Percentiles rank a stretch among this genome's conserved stretches.
Conservation (phyloP, 23 tunicate species). For the Aplidium turbinatum region DNA sequence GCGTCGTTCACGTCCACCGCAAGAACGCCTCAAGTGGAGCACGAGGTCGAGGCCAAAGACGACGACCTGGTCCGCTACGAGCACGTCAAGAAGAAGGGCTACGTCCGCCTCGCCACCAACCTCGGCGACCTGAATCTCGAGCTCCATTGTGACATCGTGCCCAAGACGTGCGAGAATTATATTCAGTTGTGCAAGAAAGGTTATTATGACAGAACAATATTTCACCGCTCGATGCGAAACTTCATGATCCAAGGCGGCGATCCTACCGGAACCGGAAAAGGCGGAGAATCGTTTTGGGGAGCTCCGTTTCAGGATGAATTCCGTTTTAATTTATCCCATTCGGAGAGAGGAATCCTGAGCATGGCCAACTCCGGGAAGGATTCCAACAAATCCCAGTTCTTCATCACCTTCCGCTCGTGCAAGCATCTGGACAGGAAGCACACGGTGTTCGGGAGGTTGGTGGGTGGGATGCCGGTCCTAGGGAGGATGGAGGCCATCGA, state of each 20-base stretch:
- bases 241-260: constrained; percentile 99
- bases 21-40: constrained; percentile 50
- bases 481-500: constrained; percentile 64
- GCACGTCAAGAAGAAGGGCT: constrained; percentile 91
- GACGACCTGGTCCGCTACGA: constrained; percentile 67
- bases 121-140: constrained; percentile 90
- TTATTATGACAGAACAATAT: constrained; percentile 87
- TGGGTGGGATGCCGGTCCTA: constrained; percentile 86
- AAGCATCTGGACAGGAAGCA: constrained; percentile 91
- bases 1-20: constrained; percentile 91
- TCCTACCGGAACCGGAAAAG: constrained; percentile 94
- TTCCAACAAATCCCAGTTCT: constrained; percentile 93
- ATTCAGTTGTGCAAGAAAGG: constrained; percentile 90
- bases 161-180: constrained; percentile 94
- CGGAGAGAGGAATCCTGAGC: constrained; percentile 83
- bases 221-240: constrained; percentile 80
- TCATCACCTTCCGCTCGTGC: constrained; percentile 94
- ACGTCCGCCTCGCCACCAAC: constrained; percentile 70
- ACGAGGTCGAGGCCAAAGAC: constrained; percentile 63
- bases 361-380: constrained; percentile 98
- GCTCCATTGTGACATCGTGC: constrained; percentile 82
- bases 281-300: constrained; percentile 96
- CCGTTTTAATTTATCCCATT: constrained; percentile 69
- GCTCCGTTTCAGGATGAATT: constrained; percentile 93
- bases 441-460: constrained; percentile 89